These are phyloP conservation scores for Phrynosoma blainvillii DNA, from an alignment of 2,113 vertebrate genomes.

Conservation along the genomic window DNA sequence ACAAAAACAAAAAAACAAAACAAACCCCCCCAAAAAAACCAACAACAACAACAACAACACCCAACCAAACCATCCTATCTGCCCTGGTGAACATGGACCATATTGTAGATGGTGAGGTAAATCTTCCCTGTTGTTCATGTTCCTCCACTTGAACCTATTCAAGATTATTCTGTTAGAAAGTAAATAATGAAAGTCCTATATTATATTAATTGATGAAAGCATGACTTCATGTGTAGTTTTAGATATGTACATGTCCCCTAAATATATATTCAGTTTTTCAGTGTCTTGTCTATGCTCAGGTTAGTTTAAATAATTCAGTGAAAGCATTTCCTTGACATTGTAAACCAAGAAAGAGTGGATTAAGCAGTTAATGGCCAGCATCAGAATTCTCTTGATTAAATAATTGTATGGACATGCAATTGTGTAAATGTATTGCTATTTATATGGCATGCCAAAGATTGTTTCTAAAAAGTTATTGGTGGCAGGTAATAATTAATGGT, in stretches of 20 bases:
- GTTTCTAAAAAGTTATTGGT: conserved; percentile 53
- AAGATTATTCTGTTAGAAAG: neutral
- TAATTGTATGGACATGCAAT: conserved; percentile 61
- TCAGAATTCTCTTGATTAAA: conserved; percentile 59
- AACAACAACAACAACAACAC: too few species aligned
- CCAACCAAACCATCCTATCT: too few species aligned
- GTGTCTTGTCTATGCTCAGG: neutral
- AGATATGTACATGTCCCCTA: conserved; percentile 19
- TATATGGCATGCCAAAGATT: conserved; percentile 50
- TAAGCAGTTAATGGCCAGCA: conserved; percentile 54
- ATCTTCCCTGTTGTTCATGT: neutral
- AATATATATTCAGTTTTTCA: neutral
- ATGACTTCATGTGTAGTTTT: neutral
- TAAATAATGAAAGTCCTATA: neutral
- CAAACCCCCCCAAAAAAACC: too few species aligned
- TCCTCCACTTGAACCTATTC: neutral
- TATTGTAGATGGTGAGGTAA: neutral
- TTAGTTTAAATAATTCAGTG: conserved; percentile 60
- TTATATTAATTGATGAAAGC: conserved; percentile 28
- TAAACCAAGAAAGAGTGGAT: conserved; percentile 49
- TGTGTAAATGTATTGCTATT: conserved; percentile 62
- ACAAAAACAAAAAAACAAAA: too few species aligned
- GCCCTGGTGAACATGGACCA: neutral
- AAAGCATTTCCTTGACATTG: conserved; percentile 46
- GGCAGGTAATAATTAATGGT: conserved; percentile 56